A percentile compares a stretch with the other conserved stretches of the same genome.
phyloP scores from a whole-genome alignment of 1,140 invertebrate genomes.

The Drosophila guanche region DNA sequence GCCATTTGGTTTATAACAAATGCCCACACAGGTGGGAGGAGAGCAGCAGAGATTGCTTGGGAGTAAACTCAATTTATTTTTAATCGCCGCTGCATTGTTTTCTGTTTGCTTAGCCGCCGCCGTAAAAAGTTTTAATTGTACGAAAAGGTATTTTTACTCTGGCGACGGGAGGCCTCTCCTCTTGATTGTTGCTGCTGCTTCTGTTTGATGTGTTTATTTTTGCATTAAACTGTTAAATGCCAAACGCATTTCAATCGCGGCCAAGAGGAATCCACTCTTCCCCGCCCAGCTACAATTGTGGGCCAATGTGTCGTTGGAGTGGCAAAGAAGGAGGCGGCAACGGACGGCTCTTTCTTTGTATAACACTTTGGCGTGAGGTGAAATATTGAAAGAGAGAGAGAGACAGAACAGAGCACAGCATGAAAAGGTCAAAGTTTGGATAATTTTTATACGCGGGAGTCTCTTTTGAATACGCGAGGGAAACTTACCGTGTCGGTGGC shows the following conservation, averaged over 20 bases:
- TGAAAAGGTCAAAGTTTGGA: constrained; percentile 46
- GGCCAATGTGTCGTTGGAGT: constrained; percentile 65
- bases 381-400: constrained; percentile 22
- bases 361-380: constrained; percentile 13
- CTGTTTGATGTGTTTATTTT: constrained; percentile 72
- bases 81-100: constrained; percentile 69
- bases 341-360: constrained; percentile 26
- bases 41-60: too few relatives aligned
- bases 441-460: constrained; percentile 18
- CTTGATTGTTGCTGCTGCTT: neutral
- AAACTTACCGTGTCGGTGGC: constrained; percentile 1
- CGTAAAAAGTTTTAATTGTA: constrained; percentile 76
- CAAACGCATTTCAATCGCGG: constrained; percentile 69
- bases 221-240: constrained; percentile 64
- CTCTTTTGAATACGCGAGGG: constrained; percentile 7
- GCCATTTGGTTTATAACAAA: constrained; percentile 74
- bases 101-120: constrained; percentile 57
- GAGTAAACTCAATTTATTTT: constrained; percentile 80
- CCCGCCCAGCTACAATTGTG: constrained; percentile 38
- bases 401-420: constrained; percentile 27
- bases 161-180: constrained; percentile 1
- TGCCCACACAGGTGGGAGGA: constrained; percentile 9
- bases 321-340: constrained; percentile 4
- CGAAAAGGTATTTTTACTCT: constrained; percentile 51
- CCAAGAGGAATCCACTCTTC: constrained; percentile 6